Evolutionary conservation across 2,888 invertebrate species (phyloP).

Genomic region (Philereme vetulata): DNA sequence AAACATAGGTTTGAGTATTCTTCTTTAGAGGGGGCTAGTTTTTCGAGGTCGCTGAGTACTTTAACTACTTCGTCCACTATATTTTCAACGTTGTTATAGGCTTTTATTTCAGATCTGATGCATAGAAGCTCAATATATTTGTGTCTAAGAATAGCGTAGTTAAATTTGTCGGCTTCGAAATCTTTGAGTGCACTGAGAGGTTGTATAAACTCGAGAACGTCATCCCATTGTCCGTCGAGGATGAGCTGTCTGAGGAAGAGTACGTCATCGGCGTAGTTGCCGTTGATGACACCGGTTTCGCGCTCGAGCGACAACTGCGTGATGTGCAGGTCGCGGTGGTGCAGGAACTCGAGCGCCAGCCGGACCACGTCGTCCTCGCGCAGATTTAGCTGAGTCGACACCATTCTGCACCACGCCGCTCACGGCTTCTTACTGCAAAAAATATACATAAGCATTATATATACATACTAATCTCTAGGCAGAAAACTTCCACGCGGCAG

Average conservation of each 20-base stretch:
- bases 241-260: slow-evolving; percentile 97
- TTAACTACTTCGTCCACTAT: slow-evolving; percentile 97
- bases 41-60: slow-evolving; percentile 94
- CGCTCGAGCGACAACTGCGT: slow-evolving; percentile 95
- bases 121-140: slow-evolving; percentile 97
- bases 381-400: slow-evolving; percentile 92
- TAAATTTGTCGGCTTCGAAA: slow-evolving; percentile 93
- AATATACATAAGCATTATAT: background rate
- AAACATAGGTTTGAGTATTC: slow-evolving; percentile 97
- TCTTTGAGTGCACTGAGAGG: slow-evolving; percentile 92
- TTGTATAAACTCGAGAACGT: slow-evolving; percentile 97
- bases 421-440: slow-evolving; percentile 12
- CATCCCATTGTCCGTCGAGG: slow-evolving; percentile 99
- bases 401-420: slow-evolving; percentile 79
- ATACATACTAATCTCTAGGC: background rate
- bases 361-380: slow-evolving; percentile 95
- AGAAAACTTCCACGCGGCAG: too few species aligned
- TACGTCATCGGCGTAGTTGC: slow-evolving; percentile 96
- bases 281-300: slow-evolving; percentile 97
- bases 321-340: slow-evolving; percentile 96
- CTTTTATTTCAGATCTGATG: slow-evolving; percentile 96
- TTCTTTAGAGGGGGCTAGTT: slow-evolving; percentile 94
- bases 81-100: slow-evolving; percentile 93
- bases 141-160: slow-evolving; percentile 94
- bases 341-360: slow-evolving; percentile 92